Evolutionary conservation across 2,797 vertebrate species (phyloP).

Genomic region (Crenichthys baileyi): DNA sequence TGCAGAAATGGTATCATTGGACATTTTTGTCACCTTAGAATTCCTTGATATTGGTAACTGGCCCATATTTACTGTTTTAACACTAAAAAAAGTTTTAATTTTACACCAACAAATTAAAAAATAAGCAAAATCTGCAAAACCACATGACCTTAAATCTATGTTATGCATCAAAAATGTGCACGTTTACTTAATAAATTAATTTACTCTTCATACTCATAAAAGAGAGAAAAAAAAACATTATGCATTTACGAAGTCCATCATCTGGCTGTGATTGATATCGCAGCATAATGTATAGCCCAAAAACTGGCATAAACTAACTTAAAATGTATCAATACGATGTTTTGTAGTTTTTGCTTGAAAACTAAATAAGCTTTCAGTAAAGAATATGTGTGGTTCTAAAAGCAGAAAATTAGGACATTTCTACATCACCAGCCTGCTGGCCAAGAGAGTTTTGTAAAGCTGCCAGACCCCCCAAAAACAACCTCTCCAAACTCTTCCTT

Average conservation of each 20-base stretch:
- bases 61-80: neutral
- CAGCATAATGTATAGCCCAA: neutral
- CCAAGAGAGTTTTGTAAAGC: slow-evolving; percentile 50
- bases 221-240: neutral
- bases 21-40: neutral
- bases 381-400: slow-evolving; percentile 42
- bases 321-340: neutral
- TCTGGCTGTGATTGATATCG: neutral
- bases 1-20: neutral
- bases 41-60: neutral
- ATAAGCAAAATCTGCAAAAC: neutral
- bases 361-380: neutral
- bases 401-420: slow-evolving; percentile 74
- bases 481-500: slow-evolving; percentile 54
- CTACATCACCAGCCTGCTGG: slow-evolving; percentile 35
- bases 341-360: neutral
- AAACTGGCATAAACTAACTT: neutral
- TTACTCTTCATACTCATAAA: neutral
- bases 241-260: neutral
- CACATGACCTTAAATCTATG: neutral
- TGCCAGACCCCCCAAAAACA: slow-evolving; percentile 53
- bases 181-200: neutral
- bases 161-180: neutral
- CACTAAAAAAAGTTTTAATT: neutral
- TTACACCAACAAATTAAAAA: neutral